Base-by-base conservation (phyloP, 2,797 vertebrate genomes). In the Protosalanx chinensis region DNA sequence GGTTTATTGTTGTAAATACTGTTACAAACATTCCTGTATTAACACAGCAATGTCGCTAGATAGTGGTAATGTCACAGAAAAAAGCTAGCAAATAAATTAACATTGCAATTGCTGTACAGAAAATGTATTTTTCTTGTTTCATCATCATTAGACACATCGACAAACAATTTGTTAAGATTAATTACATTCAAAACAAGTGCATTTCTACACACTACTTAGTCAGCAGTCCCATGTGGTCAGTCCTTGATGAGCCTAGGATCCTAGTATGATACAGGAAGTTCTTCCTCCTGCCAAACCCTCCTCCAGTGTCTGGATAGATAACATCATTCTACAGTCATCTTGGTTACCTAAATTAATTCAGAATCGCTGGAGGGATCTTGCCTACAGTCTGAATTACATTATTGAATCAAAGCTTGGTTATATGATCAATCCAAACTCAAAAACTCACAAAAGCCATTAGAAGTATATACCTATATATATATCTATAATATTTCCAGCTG, bases 171-270 rank as follows among this genome's bases (percentile, higher is more conserved):
- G 84, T 89, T 86, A 89, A 73, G 83, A 90, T 90, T 87, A 91
- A 89, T 89, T 95, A 95, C 95, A 96, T 96, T 96, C 95, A 94
- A 87, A 88, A 93, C 88, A 89, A 94, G 94, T 94, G 93, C 88
- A 92, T 89, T 80, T 90, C 90, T 90, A 90, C 88, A 94, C 90
- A 94, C 91, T 93, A 79, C 76, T 73, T 72, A 76, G 77, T 91
- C 90, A 91, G 91, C 81, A 84, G 81, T 86, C 41, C 8, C 41
- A 46, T 46, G 41, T 46, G 8, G 35, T 37, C 35, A 37, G 35
- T 37, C 35, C 7, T 37, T 37, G 41, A 13, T 46, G 41, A 13
- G 10, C 12, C 37, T 10, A 41, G 35, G 23, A 27, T 27, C 23
- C 23, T 27, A 27, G 23, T 27, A 27, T 27, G 23, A 27, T 27